Base-by-base conservation (phyloP, 2,113 vertebrate genomes). In the Pyxicephalus adspersus region DNA sequence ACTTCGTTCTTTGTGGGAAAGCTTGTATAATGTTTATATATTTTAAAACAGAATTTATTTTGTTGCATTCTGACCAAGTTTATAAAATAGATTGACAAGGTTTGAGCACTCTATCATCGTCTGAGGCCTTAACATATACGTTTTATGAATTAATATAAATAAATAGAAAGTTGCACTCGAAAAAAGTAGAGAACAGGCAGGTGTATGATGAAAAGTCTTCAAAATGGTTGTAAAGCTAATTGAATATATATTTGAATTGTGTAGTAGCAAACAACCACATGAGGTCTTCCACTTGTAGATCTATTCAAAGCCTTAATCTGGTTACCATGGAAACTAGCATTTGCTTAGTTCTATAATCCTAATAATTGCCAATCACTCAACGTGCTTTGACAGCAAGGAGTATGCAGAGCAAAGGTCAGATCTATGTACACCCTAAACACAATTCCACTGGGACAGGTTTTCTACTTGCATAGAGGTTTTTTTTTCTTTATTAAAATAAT, bases 261-360 rank as follows among this genome's bases (percentile, higher is more conserved):
- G 79, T 64, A 28, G 68, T 76, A 76, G 64, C 70, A 73, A 73
- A 84, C 68, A 72, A 76, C 74, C 85, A 84, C 74, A 86, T 83
- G 83, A 78, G 82, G 77, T 81, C 67, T 65, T 57, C 63, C 64
- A 65, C 64, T 83, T 83, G 83, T 58, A 67, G 45, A 64, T 80
- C 50, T 72, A 74, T 52, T 61, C 52, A 71, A 80, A 66, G 68
- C 58, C 60, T 63, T 70, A 57, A 74, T 77, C 54, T 2, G 45
- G 76, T 81, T 87, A 28, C 88, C 85, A 89, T 89, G 87, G 84
- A 87, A 91, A 88, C 87, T 77, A 20, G 82, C 79, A 83, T 83
- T 74, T 67, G 57, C 11, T 55, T 18, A 26, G 23, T 55, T 80
- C 45, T 70, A 71, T 83, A 83, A 82, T 80, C 84, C 72, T 86